Evolutionary conservation across 2,797 vertebrate species (phyloP), one percentile per base, ranked within the genome.

Genomic region (Lacerta agilis): DNA sequence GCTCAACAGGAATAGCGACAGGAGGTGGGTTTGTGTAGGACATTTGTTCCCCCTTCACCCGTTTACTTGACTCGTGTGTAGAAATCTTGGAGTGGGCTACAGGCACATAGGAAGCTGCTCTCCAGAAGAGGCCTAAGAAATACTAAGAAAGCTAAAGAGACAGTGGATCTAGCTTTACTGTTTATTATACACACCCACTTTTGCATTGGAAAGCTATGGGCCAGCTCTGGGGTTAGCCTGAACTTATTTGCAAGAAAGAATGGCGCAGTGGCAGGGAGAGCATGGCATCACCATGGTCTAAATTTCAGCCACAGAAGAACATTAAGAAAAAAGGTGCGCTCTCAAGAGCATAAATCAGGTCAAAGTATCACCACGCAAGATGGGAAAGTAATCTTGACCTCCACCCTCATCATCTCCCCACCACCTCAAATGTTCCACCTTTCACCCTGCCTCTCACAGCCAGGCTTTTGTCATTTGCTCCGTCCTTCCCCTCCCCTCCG

Each of bases 401-500:
- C 33, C 45, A 41, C 90, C 23, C 20, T 55, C 49, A 15, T 55
- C 49, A 55, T 1, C 49, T 27, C 25, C 18, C 2, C 20, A 0
- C n/a, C 41, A 38, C 90, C 25, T 9, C 49, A 55, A 55, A 9
- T 1, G 6, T 58, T 25, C 18, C 66, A 61, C 36, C 45, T 78
- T 66, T 82, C 71, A 72, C 33, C 36, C 25, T 69, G 67, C 38
- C 7, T 78, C 85, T 79, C 72, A 86, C 82, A 33, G 49, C 33
- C 11, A 36, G 15, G 49, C 17, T 36, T 67, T 55, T 77, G 64
- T 17, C 49, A 82, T 7, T 82, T 78, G 49, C 49, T 86, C 55
- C 92, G 77, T 33, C 9, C 76, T 85, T 92, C 90, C 3, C 49
- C 13, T 33, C 49, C 49, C 41, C 49, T 49, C 49, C 89, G 27